Conservation (phyloP, 2,113 vertebrate genomes). For the Ceyx cyanopectus region DNA sequence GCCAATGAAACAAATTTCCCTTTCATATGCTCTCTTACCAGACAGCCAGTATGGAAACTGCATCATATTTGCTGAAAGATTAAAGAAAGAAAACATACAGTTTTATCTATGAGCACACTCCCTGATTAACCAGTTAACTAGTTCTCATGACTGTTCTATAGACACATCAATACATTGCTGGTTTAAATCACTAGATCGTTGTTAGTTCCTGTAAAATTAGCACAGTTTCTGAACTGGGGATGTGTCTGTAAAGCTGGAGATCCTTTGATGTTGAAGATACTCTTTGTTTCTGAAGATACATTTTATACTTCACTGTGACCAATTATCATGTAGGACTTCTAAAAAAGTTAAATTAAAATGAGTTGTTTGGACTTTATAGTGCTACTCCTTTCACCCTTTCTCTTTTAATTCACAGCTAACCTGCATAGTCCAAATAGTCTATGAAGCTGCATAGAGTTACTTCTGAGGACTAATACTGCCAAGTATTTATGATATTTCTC, state of each 20-base stretch:
- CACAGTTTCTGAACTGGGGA: neutral
- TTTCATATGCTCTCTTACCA: neutral
- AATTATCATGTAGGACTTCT: neutral
- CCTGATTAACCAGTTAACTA: neutral
- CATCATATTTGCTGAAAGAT: neutral
- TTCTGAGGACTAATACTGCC: neutral
- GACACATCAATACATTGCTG: neutral
- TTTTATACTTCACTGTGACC: neutral
- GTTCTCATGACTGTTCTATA: neutral
- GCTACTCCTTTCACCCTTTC: neutral
- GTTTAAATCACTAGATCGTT: neutral
- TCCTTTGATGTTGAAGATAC: neutral
- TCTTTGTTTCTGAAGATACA: neutral
- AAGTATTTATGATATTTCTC: neutral
- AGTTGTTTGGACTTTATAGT: neutral
- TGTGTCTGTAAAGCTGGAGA: neutral
- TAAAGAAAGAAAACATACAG: neutral
- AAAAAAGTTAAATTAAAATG: neutral
- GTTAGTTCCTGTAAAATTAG: neutral
- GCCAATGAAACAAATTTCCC: slow-evolving; percentile 2
- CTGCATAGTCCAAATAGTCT: neutral
- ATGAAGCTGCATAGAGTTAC: neutral
- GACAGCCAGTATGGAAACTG: neutral
- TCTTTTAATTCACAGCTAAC: neutral
- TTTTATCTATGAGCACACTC: neutral